phyloP scores from a whole-genome alignment of 64 coral and sea anemone genomes.

The Stylophora pistillata region DNA sequence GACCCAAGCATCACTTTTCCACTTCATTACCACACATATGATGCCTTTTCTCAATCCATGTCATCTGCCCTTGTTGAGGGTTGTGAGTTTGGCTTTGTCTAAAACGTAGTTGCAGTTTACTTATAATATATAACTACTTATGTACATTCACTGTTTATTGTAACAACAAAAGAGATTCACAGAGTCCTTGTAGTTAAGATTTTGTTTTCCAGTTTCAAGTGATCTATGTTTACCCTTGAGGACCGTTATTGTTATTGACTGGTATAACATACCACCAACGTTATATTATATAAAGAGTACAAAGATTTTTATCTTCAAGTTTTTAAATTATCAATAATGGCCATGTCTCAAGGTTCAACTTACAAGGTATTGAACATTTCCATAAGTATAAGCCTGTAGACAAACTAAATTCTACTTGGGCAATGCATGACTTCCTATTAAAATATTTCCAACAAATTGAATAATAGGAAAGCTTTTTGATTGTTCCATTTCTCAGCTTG shows the following conservation, averaged over 20 bases:
- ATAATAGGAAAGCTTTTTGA: too few relatives aligned
- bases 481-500: too few relatives aligned
- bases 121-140: not conserved
- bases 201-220: not conserved
- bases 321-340: too few relatives aligned
- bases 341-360: too few relatives aligned
- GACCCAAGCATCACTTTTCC: constrained; percentile 62
- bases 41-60: constrained; percentile 30
- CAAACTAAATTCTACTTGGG: too few relatives aligned
- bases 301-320: too few relatives aligned
- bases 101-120: not conserved
- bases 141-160: not conserved
- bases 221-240: not conserved
- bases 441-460: too few relatives aligned
- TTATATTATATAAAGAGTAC: not conserved
- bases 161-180: not conserved
- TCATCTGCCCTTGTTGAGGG: constrained; percentile 62
- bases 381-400: too few relatives aligned
- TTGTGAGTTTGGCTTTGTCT: constrained; percentile 61
- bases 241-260: not conserved
- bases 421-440: too few relatives aligned
- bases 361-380: too few relatives aligned
- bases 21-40: constrained; percentile 46
- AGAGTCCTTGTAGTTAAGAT: not conserved
- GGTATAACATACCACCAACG: not conserved